These are phyloP conservation scores for Diplodus puntazzo DNA, from an alignment of 2,797 vertebrate genomes.

Conservation along the genomic window DNA sequence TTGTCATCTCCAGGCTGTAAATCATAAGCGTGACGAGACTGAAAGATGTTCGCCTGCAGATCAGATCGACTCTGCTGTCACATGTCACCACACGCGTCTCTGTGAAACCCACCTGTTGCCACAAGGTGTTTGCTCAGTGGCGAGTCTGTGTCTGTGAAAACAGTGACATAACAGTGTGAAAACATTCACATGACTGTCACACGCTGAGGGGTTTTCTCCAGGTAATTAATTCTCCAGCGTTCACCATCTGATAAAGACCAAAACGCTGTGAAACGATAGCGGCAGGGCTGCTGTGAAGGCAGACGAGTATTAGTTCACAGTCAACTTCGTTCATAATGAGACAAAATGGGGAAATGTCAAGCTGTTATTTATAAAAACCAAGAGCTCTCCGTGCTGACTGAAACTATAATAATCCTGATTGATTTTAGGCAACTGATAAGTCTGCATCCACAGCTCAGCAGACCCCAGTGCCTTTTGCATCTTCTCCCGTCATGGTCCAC, in stretches of 20 bases:
- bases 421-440: neutral
- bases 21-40: constrained; percentile 39
- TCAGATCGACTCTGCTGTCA: constrained; percentile 31
- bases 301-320: neutral
- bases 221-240: neutral
- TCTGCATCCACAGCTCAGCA: neutral
- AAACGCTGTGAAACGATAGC: constrained; percentile 3
- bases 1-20: constrained; percentile 14
- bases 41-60: constrained; percentile 6
- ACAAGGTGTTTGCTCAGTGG: constrained; percentile 56
- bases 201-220: neutral
- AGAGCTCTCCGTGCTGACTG: neutral
- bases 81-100: constrained; percentile 26
- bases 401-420: neutral
- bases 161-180: constrained; percentile 31
- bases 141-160: constrained; percentile 26
- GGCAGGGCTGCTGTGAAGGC: neutral
- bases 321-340: neutral
- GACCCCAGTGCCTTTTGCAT: neutral
- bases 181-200: constrained; percentile 42
- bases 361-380: neutral
- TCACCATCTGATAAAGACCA: neutral
- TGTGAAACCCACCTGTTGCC: constrained; percentile 46
- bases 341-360: neutral
- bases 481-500: neutral